These are phyloP conservation scores for Germaria angustata DNA, from an alignment of 2,888 invertebrate genomes.

Conservation along the genomic window DNA sequence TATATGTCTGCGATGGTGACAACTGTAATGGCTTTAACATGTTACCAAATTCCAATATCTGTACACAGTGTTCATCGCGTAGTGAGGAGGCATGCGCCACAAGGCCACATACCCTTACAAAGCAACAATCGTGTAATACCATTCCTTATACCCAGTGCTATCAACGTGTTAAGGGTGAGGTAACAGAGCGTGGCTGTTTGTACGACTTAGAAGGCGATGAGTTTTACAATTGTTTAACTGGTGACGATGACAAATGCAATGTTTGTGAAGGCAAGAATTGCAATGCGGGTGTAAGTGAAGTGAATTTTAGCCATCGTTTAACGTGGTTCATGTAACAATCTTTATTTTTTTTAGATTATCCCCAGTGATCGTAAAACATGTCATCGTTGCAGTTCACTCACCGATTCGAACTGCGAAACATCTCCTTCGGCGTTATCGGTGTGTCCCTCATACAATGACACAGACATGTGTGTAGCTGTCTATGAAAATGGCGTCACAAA, in stretches of 20 bases:
- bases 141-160: constrained; percentile 69
- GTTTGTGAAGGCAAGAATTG: constrained; percentile 66
- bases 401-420: constrained; percentile 62
- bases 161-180: constrained; percentile 60
- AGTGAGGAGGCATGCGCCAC: constrained; percentile 65
- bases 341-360: constrained; percentile 49
- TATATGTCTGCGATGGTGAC: constrained; percentile 65
- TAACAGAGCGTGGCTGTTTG: constrained; percentile 70
- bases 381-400: constrained; percentile 68
- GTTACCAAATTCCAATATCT: constrained; percentile 60
- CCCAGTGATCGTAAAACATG: constrained; percentile 68
- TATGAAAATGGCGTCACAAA: constrained; percentile 66
- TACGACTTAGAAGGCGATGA: constrained; percentile 65
- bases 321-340: not conserved
- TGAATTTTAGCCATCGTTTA: not conserved
- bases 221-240: constrained; percentile 68
- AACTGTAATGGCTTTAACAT: constrained; percentile 69
- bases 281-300: constrained; percentile 66
- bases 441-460: constrained; percentile 64
- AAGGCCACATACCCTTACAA: constrained; percentile 34
- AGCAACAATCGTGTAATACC: constrained; percentile 44
- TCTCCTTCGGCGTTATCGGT: constrained; percentile 53
- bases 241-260: constrained; percentile 63
- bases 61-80: constrained; percentile 66
- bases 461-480: constrained; percentile 67